These are phyloP conservation scores for Plebejus anna DNA, from an alignment of 2,888 invertebrate species.

Conservation along the genomic window DNA sequence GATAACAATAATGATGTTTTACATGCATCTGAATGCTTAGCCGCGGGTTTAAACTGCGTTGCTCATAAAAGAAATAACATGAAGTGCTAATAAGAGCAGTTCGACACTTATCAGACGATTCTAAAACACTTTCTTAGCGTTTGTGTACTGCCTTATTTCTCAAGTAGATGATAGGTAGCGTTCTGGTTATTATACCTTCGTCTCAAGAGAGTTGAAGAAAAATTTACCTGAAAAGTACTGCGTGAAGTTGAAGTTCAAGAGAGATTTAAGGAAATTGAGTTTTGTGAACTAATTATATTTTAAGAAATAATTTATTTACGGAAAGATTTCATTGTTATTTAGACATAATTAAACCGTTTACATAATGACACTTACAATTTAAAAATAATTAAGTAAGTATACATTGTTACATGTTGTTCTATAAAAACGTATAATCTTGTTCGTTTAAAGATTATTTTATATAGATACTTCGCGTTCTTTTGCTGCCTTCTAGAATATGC, in stretches of 20 bases:
- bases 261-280: conserved; percentile 23
- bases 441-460: too few species aligned
- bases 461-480: too few species aligned
- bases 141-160: conserved; percentile 5
- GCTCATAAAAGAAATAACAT: too few species aligned
- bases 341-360: background rate
- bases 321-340: background rate
- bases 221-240: conserved; percentile 6
- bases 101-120: too few species aligned
- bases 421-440: too few species aligned
- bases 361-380: background rate
- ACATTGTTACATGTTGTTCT: background rate
- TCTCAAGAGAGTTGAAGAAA: conserved; percentile 25
- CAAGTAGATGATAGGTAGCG: conserved; percentile 26
- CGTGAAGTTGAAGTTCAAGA: conserved; percentile 6
- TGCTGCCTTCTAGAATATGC: too few species aligned
- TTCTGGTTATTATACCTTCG: conserved; percentile 26
- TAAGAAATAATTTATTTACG: background rate
- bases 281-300: conserved; percentile 1
- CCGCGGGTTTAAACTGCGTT: too few species aligned
- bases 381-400: background rate
- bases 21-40: too few species aligned
- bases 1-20: too few species aligned
- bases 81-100: too few species aligned
- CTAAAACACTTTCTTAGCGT: background rate